phyloP scores from a whole-genome alignment of 2,113 vertebrate genomes.

The Orcinus orca region DNA sequence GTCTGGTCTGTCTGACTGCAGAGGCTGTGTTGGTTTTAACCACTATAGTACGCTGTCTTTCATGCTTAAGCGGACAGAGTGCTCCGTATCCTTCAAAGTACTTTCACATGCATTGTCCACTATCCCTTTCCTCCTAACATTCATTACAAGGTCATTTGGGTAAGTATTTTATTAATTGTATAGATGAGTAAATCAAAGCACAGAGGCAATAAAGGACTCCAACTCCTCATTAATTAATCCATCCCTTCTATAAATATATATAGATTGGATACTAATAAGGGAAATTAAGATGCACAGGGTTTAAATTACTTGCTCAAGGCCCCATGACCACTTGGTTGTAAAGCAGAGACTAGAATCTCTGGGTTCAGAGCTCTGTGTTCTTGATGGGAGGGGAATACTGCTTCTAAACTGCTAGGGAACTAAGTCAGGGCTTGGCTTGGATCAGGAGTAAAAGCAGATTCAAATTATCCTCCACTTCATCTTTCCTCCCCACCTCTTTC shows the following conservation, averaged over 20 bases:
- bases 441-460: not conserved
- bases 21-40: not conserved
- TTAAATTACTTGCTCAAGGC: not conserved
- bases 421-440: not conserved
- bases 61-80: not conserved
- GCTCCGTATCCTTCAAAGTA: not conserved
- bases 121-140: not conserved
- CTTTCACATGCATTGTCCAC: not conserved
- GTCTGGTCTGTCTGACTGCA: not conserved
- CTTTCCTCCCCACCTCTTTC: not conserved
- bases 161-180: not conserved
- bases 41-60: not conserved
- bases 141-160: not conserved
- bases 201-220: not conserved
- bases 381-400: not conserved
- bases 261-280: not conserved
- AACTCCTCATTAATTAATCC: not conserved
- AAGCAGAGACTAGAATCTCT: not conserved
- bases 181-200: conserved; percentile 5
- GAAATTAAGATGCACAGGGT: not conserved
- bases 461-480: not conserved
- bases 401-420: not conserved
- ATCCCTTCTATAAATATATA: conserved; percentile 26
- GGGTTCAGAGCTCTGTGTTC: not conserved
- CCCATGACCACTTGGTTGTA: not conserved